Evolutionary conservation across 1,140 invertebrate genomes (phyloP).

Genomic region (Thalassaphorura encarpata): DNA sequence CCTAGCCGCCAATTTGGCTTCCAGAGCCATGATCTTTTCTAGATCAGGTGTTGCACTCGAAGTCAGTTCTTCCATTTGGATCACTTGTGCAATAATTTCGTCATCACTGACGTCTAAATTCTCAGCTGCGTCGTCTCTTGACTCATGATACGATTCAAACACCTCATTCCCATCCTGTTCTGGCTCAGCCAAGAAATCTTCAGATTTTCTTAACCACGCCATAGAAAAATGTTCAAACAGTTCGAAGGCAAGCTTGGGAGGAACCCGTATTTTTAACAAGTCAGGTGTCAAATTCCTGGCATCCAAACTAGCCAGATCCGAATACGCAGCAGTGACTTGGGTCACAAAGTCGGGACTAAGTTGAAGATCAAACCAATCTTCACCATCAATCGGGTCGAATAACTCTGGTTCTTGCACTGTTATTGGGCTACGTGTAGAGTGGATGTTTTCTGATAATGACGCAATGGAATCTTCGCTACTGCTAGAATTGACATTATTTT

Average conservation of each 20-base stretch:
- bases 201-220: neutral
- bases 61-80: neutral
- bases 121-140: neutral
- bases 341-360: neutral
- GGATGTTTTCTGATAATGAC: no score
- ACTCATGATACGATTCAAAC: neutral
- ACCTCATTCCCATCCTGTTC: no score
- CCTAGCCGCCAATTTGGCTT: neutral
- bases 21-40: constrained; percentile 6
- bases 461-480: no score
- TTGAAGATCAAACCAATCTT: constrained; percentile 10
- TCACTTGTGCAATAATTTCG: neutral
- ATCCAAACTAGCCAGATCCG: neutral
- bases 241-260: constrained; percentile 12
- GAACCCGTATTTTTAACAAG: constrained; percentile 13
- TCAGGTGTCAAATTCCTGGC: neutral
- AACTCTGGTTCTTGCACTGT: neutral
- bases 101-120: neutral
- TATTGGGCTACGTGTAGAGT: neutral
- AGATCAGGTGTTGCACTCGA: constrained; percentile 1
- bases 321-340: neutral
- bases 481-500: neutral
- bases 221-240: constrained; percentile 1
- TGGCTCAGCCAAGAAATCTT: no score
- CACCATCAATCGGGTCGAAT: constrained; percentile 3